phyloP scores from a whole-genome alignment of 2,888 invertebrate genomes.

The Arctia plantaginis region DNA sequence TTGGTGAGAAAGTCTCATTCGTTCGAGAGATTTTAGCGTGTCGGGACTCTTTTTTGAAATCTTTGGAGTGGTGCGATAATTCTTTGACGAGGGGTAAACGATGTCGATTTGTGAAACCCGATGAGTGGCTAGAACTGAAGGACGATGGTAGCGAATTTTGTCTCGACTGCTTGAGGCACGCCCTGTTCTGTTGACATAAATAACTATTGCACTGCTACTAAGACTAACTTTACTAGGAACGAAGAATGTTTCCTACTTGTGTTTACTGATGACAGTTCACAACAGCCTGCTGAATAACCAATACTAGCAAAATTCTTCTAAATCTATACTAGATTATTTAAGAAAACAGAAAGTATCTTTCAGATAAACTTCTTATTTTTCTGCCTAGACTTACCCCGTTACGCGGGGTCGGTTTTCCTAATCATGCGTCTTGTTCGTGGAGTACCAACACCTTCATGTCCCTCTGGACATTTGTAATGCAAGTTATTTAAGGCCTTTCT shows the following conservation, averaged over 20 bases:
- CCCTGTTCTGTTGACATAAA: conserved; percentile 37
- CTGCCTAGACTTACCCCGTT: too few relatives aligned
- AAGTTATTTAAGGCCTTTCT: too few relatives aligned
- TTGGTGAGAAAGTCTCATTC: conserved; percentile 82
- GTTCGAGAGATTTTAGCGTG: conserved; percentile 79
- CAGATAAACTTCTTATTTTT: too few relatives aligned
- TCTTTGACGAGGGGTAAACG: conserved; percentile 79
- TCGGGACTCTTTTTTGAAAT: conserved; percentile 79
- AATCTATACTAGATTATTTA: neutral
- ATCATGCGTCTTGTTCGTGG: too few relatives aligned
- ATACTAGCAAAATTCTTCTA: conserved; percentile 1
- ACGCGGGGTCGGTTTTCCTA: too few relatives aligned
- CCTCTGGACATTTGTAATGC: too few relatives aligned
- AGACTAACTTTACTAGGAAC: conserved; percentile 12
- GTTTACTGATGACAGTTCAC: neutral
- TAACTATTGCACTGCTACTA: conserved; percentile 34
- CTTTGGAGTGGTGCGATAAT: conserved; percentile 83
- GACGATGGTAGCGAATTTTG: conserved; percentile 69
- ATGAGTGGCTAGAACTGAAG: conserved; percentile 78
- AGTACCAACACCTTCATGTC: too few relatives aligned
- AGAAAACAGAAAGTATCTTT: too few relatives aligned
- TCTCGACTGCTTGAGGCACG: conserved; percentile 48
- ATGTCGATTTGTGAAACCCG: conserved; percentile 73
- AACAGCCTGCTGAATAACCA: neutral
- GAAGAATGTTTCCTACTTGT: neutral